Conservation (phyloP, 2,888 invertebrate genomes). For the Synanthedon tipuliformis region DNA sequence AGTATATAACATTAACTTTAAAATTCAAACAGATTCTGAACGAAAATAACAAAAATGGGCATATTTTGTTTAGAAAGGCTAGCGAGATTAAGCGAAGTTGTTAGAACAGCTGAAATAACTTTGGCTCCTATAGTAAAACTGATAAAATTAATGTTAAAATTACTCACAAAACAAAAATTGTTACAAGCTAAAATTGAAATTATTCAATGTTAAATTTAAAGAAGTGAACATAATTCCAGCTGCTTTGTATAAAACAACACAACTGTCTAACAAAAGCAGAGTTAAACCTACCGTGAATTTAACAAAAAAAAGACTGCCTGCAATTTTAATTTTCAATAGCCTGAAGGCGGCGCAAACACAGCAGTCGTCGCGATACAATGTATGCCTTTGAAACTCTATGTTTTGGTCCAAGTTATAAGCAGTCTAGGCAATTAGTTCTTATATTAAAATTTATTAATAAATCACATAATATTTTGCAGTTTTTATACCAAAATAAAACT, state of each 20-base stretch:
- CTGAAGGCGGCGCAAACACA: slow-evolving; percentile 43
- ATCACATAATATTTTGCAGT: too few relatives aligned
- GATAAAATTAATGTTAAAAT: too few relatives aligned
- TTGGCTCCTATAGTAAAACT: too few relatives aligned
- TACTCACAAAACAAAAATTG: too few relatives aligned
- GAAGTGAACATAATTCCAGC: slow-evolving; percentile 5
- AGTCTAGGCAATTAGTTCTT: background rate
- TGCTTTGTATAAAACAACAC: slow-evolving; percentile 11
- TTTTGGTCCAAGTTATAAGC: slow-evolving; percentile 15
- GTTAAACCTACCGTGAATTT: slow-evolving; percentile 32
- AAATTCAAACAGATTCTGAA: too few relatives aligned
- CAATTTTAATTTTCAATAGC: slow-evolving; percentile 64
- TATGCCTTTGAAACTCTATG: slow-evolving; percentile 30
- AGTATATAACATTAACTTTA: too few relatives aligned
- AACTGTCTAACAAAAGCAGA: slow-evolving; percentile 26
- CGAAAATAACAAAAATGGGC: too few relatives aligned
- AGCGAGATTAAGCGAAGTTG: too few relatives aligned
- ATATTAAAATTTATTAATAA: too few relatives aligned
- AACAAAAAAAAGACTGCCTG: slow-evolving; percentile 42
- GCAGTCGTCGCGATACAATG: slow-evolving; percentile 40
- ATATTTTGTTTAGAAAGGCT: too few relatives aligned
- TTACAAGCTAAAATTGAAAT: background rate
- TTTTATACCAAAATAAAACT: too few relatives aligned
- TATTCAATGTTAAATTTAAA: slow-evolving; percentile 1
- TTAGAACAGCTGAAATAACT: too few relatives aligned